A percentile compares a stretch with the other conserved stretches of the same genome.
These are phyloP conservation scores for Yponomeuta evonymella DNA, from an alignment of 2,888 invertebrate species.

Conservation along the genomic window DNA sequence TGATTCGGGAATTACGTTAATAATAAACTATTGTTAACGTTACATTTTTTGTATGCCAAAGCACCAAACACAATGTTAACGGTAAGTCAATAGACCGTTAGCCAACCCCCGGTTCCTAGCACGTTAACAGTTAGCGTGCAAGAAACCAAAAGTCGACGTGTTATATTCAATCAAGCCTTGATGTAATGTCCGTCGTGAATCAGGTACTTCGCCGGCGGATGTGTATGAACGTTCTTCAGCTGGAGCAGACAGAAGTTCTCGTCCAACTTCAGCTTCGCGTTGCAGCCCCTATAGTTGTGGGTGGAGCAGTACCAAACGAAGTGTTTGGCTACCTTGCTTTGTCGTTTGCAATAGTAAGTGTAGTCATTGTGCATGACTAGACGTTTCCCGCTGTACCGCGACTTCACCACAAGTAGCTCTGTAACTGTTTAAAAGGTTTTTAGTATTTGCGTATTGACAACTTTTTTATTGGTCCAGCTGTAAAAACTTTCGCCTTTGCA, in stretches of 20 bases:
- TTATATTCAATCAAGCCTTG: conserved; percentile 20
- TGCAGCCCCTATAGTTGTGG: conserved; percentile 58
- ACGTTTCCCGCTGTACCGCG: conserved; percentile 54
- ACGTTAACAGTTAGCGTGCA: too few relatives aligned
- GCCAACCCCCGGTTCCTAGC: too few relatives aligned
- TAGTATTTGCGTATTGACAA: not conserved
- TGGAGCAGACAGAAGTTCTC: conserved; percentile 41
- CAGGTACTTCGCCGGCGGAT: conserved; percentile 47
- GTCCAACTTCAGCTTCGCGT: conserved; percentile 51
- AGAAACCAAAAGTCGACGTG: too few relatives aligned
- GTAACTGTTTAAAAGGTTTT: not conserved
- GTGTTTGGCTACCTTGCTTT: conserved; percentile 48
- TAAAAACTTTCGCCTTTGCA: too few relatives aligned
- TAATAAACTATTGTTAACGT: too few relatives aligned
- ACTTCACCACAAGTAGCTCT: conserved; percentile 45
- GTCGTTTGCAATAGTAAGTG: conserved; percentile 60
- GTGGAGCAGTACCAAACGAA: conserved; percentile 65
- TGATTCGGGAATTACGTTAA: too few relatives aligned
- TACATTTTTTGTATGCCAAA: too few relatives aligned
- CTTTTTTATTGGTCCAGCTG: too few relatives aligned
- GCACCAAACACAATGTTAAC: too few relatives aligned
- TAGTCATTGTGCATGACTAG: conserved; percentile 55
- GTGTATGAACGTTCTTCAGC: conserved; percentile 15
- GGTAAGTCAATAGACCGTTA: too few relatives aligned
- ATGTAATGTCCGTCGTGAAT: conserved; percentile 52